A percentile compares a stretch with the other conserved stretches of the same genome.
phyloP scores from a whole-genome alignment of 2,113 vertebrate species.

The Trichomycterus rosablanca region DNA sequence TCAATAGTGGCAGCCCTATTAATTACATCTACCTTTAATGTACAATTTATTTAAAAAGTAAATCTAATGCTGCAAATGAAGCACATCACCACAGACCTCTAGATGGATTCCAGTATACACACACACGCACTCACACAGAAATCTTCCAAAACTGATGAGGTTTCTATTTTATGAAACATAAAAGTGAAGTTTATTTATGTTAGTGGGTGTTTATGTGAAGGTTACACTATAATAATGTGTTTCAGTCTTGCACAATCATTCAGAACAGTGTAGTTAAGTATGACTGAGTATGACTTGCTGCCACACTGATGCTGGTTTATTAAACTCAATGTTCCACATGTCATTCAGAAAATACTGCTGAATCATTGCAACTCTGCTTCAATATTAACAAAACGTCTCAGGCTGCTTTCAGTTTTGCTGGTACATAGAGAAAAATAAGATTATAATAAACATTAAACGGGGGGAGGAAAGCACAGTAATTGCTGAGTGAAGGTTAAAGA shows the following conservation, averaged over 20 bases:
- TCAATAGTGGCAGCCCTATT: too few relatives aligned
- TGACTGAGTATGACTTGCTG: too few relatives aligned
- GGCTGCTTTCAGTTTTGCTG: not conserved
- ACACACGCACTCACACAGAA: too few relatives aligned
- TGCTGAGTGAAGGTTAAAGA: slow-evolving; percentile 41
- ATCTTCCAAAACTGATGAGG: not conserved
- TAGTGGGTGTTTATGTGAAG: not conserved
- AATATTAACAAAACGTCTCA: not conserved
- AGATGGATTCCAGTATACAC: too few relatives aligned
- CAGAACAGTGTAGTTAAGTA: not conserved
- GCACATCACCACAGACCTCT: too few relatives aligned
- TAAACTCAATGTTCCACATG: not conserved
- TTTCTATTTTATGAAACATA: not conserved
- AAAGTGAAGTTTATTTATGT: not conserved
- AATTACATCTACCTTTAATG: too few relatives aligned
- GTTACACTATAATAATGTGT: not conserved
- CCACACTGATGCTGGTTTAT: too few relatives aligned
- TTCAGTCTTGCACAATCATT: not conserved
- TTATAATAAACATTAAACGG: slow-evolving; percentile 3
- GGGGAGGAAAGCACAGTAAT: slow-evolving; percentile 26
- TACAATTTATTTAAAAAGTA: too few relatives aligned
- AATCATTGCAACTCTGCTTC: not conserved
- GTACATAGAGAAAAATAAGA: not conserved
- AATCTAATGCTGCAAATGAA: too few relatives aligned
- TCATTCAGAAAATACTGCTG: not conserved